Conservation (phyloP, 2,113 vertebrate genomes). For the Lepus timidus region DNA sequence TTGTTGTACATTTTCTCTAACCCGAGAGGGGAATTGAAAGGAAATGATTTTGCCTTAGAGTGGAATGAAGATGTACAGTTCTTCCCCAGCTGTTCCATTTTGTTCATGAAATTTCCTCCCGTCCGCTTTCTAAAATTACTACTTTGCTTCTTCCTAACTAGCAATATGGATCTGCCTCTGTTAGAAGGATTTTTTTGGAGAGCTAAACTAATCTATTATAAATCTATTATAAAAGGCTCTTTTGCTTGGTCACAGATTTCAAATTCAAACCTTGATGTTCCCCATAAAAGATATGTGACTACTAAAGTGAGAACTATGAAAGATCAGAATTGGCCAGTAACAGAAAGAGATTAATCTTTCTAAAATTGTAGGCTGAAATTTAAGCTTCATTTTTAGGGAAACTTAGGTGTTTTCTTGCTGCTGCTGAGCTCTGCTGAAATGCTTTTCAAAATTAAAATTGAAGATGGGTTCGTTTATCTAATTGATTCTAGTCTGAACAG, state of each 20-base stretch:
- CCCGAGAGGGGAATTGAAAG: conserved; percentile 12
- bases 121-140: conserved; percentile 30
- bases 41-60: background rate
- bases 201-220: background rate
- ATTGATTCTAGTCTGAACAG: conserved; percentile 68
- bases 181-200: conserved; percentile 53
- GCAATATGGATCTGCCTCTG: background rate
- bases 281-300: conserved; percentile 63
- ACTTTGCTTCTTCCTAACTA: conserved; percentile 49
- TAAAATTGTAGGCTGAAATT: conserved; percentile 72
- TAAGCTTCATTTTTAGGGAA: conserved; percentile 81
- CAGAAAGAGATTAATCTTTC: conserved; percentile 84
- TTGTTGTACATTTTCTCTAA: conserved; percentile 45
- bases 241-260: conserved; percentile 43
- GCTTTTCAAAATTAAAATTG: conserved; percentile 83
- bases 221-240: conserved; percentile 11
- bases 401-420: conserved; percentile 74
- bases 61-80: background rate
- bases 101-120: conserved; percentile 37
- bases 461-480: conserved; percentile 77
- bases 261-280: conserved; percentile 55
- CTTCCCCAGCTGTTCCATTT: background rate
- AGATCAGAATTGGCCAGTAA: conserved; percentile 69
- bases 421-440: conserved; percentile 60
- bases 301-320: conserved; percentile 61